Evolutionary conservation across 2,797 vertebrate genomes (phyloP), one percentile per base, ranked within the genome.

Genomic region (Crypturellus tataupa): DNA sequence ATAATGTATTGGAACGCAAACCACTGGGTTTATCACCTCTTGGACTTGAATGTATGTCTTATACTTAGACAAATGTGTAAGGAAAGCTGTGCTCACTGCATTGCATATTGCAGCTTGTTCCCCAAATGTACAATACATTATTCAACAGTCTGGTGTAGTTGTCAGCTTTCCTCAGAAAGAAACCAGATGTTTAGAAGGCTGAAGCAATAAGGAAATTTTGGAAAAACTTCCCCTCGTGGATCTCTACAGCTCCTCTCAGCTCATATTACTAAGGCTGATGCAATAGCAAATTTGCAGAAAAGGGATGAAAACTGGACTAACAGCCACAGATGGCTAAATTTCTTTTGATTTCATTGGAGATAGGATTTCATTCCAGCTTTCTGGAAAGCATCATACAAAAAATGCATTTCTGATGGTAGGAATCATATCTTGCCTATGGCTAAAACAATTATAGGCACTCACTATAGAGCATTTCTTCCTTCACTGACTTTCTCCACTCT

Each of bases 1-100:
- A 69, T 95, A 96, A 96, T 76, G 85, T 89, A 95, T 88, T 89
- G 55, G 76, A 94, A 78, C 73, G 88, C 47, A 94, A 97, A 95
- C 94, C 72, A 56, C 80, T 68, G 77, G 42, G 85, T 92, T 97
- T 96, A 96, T 96, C 95, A 59, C 90, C 92, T 89, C 78, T 90
- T 83, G 79, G 97, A 94, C 95, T 85, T 91, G 70, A 60, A 94
- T 91, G 94, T 85, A 79, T 92, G 69, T 95, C 62, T 96, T 91
- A 75, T 73, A 81, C 83, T 96, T 85, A 72, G 65, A 95, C 58
- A 81, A 94, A 85, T 80, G 81, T 49, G 62, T 58, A 87, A 69
- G 69, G 69, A 89, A 91, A 94, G 27, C 62, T 92, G 87, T 91
- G 46, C 73, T 89, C 63, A 76, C 55, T 92, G 59, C 33, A 70